phyloP scores from a whole-genome alignment of 2,888 invertebrate genomes.

The Pseudococcus longispinus region DNA sequence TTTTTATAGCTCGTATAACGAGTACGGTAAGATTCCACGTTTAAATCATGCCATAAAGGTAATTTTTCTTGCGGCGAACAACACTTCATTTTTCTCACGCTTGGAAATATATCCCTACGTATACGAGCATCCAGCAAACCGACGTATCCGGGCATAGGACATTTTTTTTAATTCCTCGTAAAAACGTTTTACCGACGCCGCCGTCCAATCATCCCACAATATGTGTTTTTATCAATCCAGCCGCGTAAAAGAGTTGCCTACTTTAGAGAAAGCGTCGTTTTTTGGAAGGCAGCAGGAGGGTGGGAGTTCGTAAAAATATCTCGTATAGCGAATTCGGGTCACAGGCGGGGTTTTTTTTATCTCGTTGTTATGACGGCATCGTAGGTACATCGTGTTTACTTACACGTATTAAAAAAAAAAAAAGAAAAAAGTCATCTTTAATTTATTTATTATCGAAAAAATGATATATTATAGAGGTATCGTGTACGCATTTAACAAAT shows the following conservation, averaged over 20 bases:
- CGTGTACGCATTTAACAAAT: not conserved
- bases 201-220: not conserved
- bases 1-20: not conserved
- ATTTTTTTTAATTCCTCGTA: conserved; percentile 14
- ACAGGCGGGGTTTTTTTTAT: not conserved
- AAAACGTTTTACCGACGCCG: not conserved
- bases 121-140: not conserved
- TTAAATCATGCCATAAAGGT: conserved; percentile 12
- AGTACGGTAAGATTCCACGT: not conserved
- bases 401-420: not conserved
- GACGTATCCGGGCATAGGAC: not conserved
- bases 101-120: not conserved
- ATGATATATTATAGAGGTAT: conserved; percentile 16
- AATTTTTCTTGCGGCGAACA: conserved; percentile 1
- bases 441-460: conserved; percentile 12
- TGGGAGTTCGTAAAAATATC: not conserved
- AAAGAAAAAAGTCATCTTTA: not conserved
- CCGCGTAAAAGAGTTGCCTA: not conserved
- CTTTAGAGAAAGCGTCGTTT: not conserved
- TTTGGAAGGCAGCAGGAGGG: not conserved
- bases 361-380: not conserved
- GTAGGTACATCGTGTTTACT: not conserved
- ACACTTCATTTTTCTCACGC: conserved; percentile 13
- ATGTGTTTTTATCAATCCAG: not conserved
- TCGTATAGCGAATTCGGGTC: not conserved